phyloP scores from a whole-genome alignment of 2,113 vertebrate genomes.

The Mus pahari region DNA sequence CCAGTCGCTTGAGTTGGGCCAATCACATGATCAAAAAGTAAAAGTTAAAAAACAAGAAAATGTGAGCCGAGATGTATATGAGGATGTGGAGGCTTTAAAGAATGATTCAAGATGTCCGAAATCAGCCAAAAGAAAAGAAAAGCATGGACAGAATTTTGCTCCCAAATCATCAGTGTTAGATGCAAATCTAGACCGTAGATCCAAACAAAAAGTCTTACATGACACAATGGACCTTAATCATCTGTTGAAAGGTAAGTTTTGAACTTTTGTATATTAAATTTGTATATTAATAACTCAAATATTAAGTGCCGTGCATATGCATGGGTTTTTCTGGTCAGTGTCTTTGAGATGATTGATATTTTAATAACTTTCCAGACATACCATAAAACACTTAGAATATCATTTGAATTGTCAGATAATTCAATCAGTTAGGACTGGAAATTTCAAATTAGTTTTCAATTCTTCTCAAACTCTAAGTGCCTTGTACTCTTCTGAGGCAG shows the following conservation, averaged over 20 bases:
- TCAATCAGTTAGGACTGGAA: conserved; percentile 1
- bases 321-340: conserved; percentile 46
- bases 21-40: conserved; percentile 86
- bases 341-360: neutral
- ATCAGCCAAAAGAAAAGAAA: conserved; percentile 27
- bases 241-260: conserved; percentile 89
- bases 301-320: neutral
- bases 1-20: conserved; percentile 89
- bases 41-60: conserved; percentile 88
- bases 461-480: conserved; percentile 10
- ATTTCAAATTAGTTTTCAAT: conserved; percentile 3
- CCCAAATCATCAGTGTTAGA: conserved; percentile 79
- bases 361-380: neutral
- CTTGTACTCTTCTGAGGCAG: neutral
- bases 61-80: conserved; percentile 85
- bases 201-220: conserved; percentile 85
- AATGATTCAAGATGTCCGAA: conserved; percentile 66
- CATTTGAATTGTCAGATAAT: conserved; percentile 22
- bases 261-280: neutral
- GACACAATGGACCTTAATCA: conserved; percentile 91
- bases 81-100: conserved; percentile 80
- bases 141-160: conserved; percentile 48
- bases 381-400: neutral
- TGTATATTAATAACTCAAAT: conserved; percentile 32
- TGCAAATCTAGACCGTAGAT: conserved; percentile 82